Evolutionary conservation across 2,113 vertebrate species (phyloP).

Genomic region (Melanerpes aurifrons): DNA sequence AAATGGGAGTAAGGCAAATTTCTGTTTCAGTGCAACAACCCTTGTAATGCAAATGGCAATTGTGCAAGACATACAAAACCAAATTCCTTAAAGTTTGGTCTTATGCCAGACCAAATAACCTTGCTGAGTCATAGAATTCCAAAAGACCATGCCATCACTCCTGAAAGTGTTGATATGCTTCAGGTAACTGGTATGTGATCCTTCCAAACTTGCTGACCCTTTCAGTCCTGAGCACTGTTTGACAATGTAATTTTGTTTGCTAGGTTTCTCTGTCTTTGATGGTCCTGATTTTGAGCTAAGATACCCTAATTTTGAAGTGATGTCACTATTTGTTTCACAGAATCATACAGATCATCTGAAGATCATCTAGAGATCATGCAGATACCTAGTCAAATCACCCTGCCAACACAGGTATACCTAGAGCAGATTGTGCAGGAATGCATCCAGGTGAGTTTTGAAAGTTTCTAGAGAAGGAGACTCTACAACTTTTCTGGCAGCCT

Average conservation of each 20-base stretch:
- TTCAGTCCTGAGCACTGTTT: not conserved
- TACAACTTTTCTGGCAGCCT: no score
- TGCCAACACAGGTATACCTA: no score
- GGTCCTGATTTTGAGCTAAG: not conserved
- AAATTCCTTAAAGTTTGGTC: not conserved
- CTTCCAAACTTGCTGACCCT: not conserved
- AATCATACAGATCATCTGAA: no score
- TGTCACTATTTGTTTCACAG: not conserved
- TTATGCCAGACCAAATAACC: not conserved
- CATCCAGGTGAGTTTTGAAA: no score
- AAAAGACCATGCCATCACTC: not conserved
- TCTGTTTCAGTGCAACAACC: not conserved
- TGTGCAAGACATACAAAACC: not conserved
- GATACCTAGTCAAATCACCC: no score
- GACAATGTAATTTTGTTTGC: not conserved
- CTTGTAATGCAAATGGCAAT: not conserved
- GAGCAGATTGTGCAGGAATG: no score
- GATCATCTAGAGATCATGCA: no score
- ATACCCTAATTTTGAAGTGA: not conserved
- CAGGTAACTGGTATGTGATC: conserved; percentile 3
- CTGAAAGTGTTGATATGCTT: conserved; percentile 25
- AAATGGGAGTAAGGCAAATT: not conserved
- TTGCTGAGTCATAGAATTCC: conserved; percentile 1
- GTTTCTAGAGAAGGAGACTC: no score
- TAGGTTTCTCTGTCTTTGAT: not conserved